Conservation (phyloP, 2,888 invertebrate species). For the Xylota segnis region DNA sequence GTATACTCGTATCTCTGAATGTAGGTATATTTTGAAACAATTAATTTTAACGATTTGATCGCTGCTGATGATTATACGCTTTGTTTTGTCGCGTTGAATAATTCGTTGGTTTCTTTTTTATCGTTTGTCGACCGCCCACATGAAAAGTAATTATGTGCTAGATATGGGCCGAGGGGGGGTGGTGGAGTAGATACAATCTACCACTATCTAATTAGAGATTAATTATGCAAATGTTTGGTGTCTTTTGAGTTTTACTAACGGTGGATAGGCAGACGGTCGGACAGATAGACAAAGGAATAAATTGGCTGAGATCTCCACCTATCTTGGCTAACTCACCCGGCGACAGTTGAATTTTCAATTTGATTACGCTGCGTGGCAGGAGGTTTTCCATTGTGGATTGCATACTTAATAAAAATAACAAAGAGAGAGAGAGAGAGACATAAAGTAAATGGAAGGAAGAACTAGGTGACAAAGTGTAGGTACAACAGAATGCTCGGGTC, state of each 20-base stretch:
- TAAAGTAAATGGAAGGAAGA: background rate
- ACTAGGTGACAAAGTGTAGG: background rate
- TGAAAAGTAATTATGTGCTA: constrained; percentile 51
- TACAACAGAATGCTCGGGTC: constrained; percentile 39
- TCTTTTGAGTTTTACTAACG: constrained; percentile 35
- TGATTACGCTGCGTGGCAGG: constrained; percentile 48
- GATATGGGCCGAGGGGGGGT: background rate
- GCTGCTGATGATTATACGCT: constrained; percentile 37
- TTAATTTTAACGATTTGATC: constrained; percentile 69
- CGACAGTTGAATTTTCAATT: constrained; percentile 48
- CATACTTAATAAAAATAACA: constrained; percentile 34
- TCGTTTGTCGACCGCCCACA: constrained; percentile 61
- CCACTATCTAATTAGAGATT: constrained; percentile 72
- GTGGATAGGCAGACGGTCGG: constrained; percentile 11
- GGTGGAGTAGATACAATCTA: constrained; percentile 56
- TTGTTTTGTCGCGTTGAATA: constrained; percentile 32
- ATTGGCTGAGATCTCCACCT: constrained; percentile 34
- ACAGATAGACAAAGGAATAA: constrained; percentile 45
- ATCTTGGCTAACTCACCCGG: constrained; percentile 14
- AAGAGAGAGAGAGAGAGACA: too few relatives aligned
- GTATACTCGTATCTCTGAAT: background rate
- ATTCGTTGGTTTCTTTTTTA: constrained; percentile 27
- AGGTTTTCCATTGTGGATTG: constrained; percentile 28
- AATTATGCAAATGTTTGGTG: constrained; percentile 74
- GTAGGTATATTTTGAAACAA: constrained; percentile 47